Percentiles rank a stretch among this genome's conserved stretches.
Evolutionary conservation across 2,888 invertebrate species (phyloP).

Genomic region (Scaptomyza caliginosa): DNA sequence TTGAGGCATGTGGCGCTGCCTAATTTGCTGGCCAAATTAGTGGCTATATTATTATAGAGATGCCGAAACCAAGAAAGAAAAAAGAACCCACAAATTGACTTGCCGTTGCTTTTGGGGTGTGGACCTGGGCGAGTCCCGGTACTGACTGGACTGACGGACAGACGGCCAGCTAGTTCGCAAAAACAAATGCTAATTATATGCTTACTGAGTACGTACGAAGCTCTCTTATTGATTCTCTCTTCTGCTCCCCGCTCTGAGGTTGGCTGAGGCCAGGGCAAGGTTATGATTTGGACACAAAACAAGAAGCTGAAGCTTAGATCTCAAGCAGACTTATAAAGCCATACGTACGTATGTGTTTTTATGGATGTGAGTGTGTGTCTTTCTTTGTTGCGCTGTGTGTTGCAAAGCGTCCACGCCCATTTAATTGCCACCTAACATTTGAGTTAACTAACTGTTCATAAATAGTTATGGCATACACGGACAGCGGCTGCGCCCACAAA

Average conservation of each 20-base stretch:
- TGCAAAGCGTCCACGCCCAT: constrained; percentile 65
- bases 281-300: constrained; percentile 61
- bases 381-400: constrained; percentile 21
- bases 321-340: constrained; percentile 4
- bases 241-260: background rate
- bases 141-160: constrained; percentile 4
- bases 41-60: constrained; percentile 55
- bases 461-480: constrained; percentile 80
- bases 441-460: constrained; percentile 79
- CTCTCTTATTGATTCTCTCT: constrained; percentile 60
- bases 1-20: constrained; percentile 48
- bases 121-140: constrained; percentile 69
- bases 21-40: constrained; percentile 67
- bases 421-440: constrained; percentile 80
- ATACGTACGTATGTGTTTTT: background rate
- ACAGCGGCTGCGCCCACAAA: constrained; percentile 78
- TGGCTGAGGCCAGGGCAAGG: constrained; percentile 54
- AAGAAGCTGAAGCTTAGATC: constrained; percentile 36
- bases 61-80: constrained; percentile 48
- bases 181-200: constrained; percentile 78
- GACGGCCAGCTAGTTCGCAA: constrained; percentile 41
- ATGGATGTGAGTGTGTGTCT: constrained; percentile 8
- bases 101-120: constrained; percentile 67
- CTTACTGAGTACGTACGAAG: constrained; percentile 53
- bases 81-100: constrained; percentile 49